phyloP scores from a whole-genome alignment of 2,113 vertebrate species.

The Circaetus gallicus region DNA sequence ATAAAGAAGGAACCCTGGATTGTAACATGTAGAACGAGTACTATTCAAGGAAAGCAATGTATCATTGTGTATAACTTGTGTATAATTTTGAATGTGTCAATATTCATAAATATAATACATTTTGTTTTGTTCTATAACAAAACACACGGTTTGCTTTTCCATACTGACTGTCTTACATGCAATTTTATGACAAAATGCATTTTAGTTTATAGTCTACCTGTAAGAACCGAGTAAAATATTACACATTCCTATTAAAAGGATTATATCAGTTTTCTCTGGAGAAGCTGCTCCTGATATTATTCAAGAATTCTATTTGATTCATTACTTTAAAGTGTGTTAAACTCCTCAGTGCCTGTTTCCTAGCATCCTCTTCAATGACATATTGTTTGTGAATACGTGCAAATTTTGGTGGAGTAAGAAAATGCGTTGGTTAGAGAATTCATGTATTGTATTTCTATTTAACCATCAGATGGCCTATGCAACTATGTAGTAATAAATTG shows the following conservation, averaged over 20 bases:
- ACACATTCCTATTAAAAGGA: background rate
- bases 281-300: background rate
- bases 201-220: background rate
- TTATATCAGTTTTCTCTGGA: background rate
- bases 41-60: background rate
- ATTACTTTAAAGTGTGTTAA: background rate
- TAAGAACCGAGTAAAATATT: background rate
- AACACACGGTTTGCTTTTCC: background rate
- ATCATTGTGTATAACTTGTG: background rate
- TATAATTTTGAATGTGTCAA: background rate
- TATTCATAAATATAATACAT: background rate
- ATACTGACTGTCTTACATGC: background rate
- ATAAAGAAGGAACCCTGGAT: background rate
- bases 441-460: background rate
- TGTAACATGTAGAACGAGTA: background rate
- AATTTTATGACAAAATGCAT: background rate
- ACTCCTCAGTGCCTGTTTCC: background rate
- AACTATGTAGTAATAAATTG: background rate
- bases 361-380: background rate
- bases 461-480: background rate
- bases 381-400: background rate
- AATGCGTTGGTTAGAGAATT: background rate
- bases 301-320: background rate
- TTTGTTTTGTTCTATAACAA: background rate
- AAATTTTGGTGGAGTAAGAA: background rate